Percentiles rank a stretch among this genome's conserved stretches.
Conservation (phyloP, 2,113 vertebrate species). For the Austrofundulus limnaeus region DNA sequence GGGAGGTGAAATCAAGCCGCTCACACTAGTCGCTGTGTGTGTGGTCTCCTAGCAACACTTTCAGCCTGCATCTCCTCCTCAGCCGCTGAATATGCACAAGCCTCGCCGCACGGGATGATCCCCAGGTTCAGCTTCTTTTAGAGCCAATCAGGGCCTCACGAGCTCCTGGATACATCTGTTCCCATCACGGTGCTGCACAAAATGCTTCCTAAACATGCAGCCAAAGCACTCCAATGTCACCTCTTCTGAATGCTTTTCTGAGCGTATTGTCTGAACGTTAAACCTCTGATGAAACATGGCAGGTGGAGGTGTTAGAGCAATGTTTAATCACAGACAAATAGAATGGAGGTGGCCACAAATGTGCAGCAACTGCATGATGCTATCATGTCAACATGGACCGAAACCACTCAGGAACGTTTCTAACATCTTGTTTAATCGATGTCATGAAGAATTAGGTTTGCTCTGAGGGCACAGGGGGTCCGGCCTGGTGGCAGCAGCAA, state of each 20-base stretch:
- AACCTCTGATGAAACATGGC: not conserved
- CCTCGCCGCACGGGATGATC: constrained; percentile 47
- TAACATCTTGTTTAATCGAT: not conserved
- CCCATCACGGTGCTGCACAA: not conserved
- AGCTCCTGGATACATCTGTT: constrained; percentile 24
- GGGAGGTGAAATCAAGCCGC: constrained; percentile 77
- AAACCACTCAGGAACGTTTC: not conserved
- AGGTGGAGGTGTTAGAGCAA: not conserved
- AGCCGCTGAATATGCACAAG: constrained; percentile 71
- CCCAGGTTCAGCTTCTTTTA: constrained; percentile 26
- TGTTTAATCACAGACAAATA: not conserved
- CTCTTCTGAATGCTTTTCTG: not conserved
- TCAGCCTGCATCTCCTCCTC: constrained; percentile 72
- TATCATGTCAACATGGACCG: no score
- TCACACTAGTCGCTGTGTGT: constrained; percentile 78
- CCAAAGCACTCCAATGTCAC: not conserved
- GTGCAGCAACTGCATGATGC: no score
- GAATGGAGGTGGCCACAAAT: not conserved
- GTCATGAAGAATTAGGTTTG: not conserved
- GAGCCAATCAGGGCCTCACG: constrained; percentile 11
- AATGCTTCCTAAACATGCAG: not conserved
- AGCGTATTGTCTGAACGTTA: no score
- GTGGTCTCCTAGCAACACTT: constrained; percentile 85
- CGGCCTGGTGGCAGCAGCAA: not conserved
- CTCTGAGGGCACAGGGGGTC: not conserved